Evolutionary conservation across 2,888 invertebrate genomes (phyloP).

Genomic region (Deroplatys truncata): DNA sequence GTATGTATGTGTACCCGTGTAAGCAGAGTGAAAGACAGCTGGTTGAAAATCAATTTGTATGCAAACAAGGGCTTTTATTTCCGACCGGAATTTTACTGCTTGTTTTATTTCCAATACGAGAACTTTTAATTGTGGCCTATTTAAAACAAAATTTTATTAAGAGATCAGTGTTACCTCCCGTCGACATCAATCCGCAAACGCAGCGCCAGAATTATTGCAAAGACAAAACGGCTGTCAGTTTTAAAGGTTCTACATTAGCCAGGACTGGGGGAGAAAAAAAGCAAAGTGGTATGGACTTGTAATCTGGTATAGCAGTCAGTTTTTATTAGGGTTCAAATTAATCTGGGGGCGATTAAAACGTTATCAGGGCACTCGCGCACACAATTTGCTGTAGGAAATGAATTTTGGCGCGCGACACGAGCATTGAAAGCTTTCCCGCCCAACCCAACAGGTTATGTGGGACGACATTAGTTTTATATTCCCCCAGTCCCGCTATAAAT

Average conservation of each 20-base stretch:
- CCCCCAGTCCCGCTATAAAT: not conserved
- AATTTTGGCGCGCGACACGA: conserved; percentile 3
- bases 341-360: not conserved
- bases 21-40: not conserved
- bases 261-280: not conserved
- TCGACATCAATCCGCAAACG: too few species aligned
- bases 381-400: conserved; percentile 9
- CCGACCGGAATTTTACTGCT: not conserved
- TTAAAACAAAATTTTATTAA: not conserved
- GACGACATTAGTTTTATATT: not conserved
- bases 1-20: too few species aligned
- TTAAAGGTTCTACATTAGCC: not conserved
- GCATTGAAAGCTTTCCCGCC: not conserved
- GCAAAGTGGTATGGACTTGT: not conserved
- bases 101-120: not conserved
- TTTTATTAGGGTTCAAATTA: not conserved
- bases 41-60: not conserved
- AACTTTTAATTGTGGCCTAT: too few species aligned
- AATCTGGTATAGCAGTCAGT: not conserved
- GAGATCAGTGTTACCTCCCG: not conserved
- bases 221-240: not conserved
- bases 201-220: not conserved
- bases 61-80: not conserved
- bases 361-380: not conserved
- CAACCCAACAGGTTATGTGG: conserved; percentile 4